Base-by-base conservation (phyloP, 2,888 invertebrate genomes). In the Lydus trimaculatus region DNA sequence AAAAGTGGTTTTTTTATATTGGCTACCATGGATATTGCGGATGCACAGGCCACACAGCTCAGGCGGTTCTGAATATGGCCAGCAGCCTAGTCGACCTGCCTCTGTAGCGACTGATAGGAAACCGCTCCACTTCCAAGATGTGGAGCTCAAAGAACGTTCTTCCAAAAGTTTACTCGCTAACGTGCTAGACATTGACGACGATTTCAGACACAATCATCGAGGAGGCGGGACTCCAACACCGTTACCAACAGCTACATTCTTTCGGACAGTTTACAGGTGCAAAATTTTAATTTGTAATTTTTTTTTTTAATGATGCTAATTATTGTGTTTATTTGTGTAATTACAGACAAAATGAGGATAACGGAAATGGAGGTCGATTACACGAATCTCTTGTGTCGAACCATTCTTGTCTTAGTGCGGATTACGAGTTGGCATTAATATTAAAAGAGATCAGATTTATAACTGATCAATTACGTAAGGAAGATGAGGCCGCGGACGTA, bases 151-250 rank as follows among this genome's bases (percentile, higher is more conserved):
- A 72, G 85, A 85, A 73, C 84, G 94, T 83, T 97, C 97, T 79
- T 97, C 97, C 82, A 96, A 97, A 88, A 96, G 96, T 84, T 90
- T 98, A 81, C 89, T 98, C 84, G 97, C 98, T 81, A 98, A 98
- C 87, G 97, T 98, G 82, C 90, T 98, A 83, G 98, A 98, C 88
- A 95, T 98, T 87, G 98, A 98, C 86, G 98, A 98, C 87, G 98
- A 98, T 89, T 95, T 96, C 87, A 90, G 94, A 81, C 93, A 93
- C 86, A 90, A 90, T 84, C 92, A 92, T 83, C 88, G 91, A 85
- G 91, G 91, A 86, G 90, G 91, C 86, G 85, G 85, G 67, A 84
- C 86, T 64, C 83, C 84, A 15, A 88, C 88, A 78, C 86, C 89
- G 78, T 84, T 89, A 79, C 88, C 88, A 76, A 88, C 88, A 79